Evolutionary conservation across 1,140 invertebrate species (phyloP), one percentile per base, ranked within the genome.

Genomic region (Tribolium castaneum): DNA sequence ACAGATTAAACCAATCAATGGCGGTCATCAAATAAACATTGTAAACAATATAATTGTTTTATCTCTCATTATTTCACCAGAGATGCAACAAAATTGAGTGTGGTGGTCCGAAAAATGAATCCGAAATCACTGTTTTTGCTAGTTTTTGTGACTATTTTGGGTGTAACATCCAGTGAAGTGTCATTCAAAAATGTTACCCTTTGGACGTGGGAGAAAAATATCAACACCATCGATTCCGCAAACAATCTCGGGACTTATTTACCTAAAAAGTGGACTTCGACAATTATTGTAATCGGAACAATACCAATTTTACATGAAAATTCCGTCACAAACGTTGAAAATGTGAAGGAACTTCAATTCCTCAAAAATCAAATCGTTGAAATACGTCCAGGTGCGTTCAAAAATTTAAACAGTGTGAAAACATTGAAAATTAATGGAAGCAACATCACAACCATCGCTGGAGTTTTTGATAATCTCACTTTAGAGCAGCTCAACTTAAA

Each of bases 241-340:
- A 16, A 30, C 3, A 62, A 6, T 30, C 56, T 62, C 6, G 25
- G 25, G 30, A 25, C 25, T 2, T 3, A 25, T 30, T 62, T 62
- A 30, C 56, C 56, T 62, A 9, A 62, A n/a, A 25, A n/a, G 1
- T 62, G 3, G n/a, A 30, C 9, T 1, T 30, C 22, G 56, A 6
- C 6, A 30, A 4, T 62, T 6, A 10, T 10, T 6, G 30, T 62
- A 1, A 30, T 2, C 9, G 56, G 56, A 10, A 62, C 2, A 10
- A 76, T 76, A 70, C 75, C 75, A 10, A 70, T 54, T 66, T 19
- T 76, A 7, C 52, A 51, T n/a, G 75, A 76, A 70, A 35, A 70
- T 19, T 76, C 59, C 6, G 19, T 76, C 13, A 34, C 35, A 10
- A 39, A 76, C 16, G 51, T 76, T 13, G 12, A 35, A 22, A 76